A percentile compares a stretch with the other conserved stretches of the same genome.
These are phyloP conservation scores for Protobothrops flavoviridis DNA, from an alignment of 2,113 vertebrate species.

Conservation along the genomic window DNA sequence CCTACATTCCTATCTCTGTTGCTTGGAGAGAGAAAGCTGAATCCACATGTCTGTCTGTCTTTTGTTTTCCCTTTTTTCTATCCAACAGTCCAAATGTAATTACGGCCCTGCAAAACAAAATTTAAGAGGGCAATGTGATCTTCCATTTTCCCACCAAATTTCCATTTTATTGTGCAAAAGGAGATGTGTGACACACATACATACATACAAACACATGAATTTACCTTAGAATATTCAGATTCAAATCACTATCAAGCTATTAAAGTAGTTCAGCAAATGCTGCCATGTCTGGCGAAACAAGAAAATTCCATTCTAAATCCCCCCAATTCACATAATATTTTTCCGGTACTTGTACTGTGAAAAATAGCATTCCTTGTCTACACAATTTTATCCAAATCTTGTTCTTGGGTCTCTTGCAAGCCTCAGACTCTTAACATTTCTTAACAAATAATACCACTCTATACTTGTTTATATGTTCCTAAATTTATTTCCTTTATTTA, in stretches of 20 bases:
- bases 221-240: neutral
- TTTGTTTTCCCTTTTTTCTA: neutral
- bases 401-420: neutral
- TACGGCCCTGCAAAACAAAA: neutral
- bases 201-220: too few species aligned
- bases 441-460: neutral
- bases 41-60: neutral
- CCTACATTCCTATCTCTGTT: neutral
- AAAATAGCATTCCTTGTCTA: neutral
- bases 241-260: too few species aligned
- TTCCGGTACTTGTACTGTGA: neutral
- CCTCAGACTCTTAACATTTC: neutral
- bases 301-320: neutral
- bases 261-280: neutral
- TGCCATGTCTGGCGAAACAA: too few species aligned
- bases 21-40: neutral
- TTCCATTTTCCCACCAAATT: neutral
- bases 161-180: neutral
- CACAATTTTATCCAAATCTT: neutral
- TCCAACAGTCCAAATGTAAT: neutral
- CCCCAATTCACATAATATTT: neutral
- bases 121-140: neutral
- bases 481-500: neutral
- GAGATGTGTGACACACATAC: neutral
- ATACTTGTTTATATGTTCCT: neutral